Percentiles rank a stretch among this genome's conserved stretches.
Conservation (phyloP, 2,888 invertebrate genomes). For the Caenorhabditis macrosperma region DNA sequence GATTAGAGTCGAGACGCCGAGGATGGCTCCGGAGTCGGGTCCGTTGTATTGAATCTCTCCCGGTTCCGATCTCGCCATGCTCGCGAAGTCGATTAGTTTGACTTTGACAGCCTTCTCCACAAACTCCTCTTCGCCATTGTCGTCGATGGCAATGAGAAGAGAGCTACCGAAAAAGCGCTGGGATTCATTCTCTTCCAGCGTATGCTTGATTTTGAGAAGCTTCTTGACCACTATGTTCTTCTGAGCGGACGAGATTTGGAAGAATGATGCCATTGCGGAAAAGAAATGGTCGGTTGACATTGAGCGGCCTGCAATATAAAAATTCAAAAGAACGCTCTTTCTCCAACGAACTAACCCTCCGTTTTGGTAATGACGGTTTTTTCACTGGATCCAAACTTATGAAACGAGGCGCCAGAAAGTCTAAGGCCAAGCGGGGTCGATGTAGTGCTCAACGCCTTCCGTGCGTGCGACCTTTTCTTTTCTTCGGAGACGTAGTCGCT, state of each 20-base stretch:
- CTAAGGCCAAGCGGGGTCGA: background rate
- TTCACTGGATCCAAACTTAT: background rate
- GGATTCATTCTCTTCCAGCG: background rate
- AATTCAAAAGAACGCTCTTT: background rate
- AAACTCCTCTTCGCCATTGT: background rate
- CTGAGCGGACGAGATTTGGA: background rate
- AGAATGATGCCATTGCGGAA: slow-evolving; percentile 2
- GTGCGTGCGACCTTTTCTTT: slow-evolving; percentile 8
- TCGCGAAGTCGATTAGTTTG: slow-evolving; percentile 49
- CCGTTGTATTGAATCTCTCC: slow-evolving; percentile 5
- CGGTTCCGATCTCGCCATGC: slow-evolving; percentile 28
- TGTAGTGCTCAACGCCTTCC: slow-evolving; percentile 1
- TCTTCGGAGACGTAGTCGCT: slow-evolving; percentile 22
- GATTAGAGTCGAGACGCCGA: slow-evolving; percentile 17
- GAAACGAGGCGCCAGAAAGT: slow-evolving; percentile 23
- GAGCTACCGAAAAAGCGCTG: slow-evolving; percentile 42
- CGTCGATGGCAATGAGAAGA: slow-evolving; percentile 17
- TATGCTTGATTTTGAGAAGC: background rate
- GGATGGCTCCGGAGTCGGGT: slow-evolving; percentile 7
- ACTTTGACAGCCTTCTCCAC: background rate
- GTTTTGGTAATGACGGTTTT: background rate
- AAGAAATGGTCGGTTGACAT: background rate
- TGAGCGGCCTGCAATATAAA: slow-evolving; percentile 16
- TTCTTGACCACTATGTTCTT: background rate
- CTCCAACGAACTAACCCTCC: background rate